Conservation (phyloP, 92 coral and sea anemone genomes). For the Pocillopora meandrina region DNA sequence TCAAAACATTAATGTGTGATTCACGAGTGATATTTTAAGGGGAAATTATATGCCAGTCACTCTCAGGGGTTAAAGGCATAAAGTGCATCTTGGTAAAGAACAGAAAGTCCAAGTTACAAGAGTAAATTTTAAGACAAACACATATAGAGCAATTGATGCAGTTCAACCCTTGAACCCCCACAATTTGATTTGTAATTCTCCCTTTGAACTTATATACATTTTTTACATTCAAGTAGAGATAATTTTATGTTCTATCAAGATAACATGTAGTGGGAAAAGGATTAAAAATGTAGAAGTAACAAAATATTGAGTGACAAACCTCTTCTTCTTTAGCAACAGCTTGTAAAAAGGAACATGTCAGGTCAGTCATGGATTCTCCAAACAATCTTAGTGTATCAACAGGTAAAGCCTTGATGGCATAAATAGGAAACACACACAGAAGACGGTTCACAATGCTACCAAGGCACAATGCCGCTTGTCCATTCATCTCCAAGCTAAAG, state of each 20-base stretch:
- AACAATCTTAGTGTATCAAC: constrained; percentile 57
- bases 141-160: no score
- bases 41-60: no score
- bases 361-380: constrained; percentile 68
- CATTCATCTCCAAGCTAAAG: constrained; percentile 74
- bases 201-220: no score
- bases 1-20: no score
- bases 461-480: constrained; percentile 85
- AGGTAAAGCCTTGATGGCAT: constrained; percentile 63
- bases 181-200: no score
- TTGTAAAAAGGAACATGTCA: constrained; percentile 83
- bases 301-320: constrained; percentile 35
- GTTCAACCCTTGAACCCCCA: no score
- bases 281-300: neutral
- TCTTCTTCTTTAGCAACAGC: constrained; percentile 92
- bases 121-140: no score
- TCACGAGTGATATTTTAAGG: no score
- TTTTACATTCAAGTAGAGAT: no score
- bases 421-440: constrained; percentile 77
- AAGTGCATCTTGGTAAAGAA: no score
- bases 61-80: no score
- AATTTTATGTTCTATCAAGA: neutral
- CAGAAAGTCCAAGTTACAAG: no score
- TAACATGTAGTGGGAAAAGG: neutral
- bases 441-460: constrained; percentile 82